Conservation (phyloP, 2,888 invertebrate species). For the Fragum sueziense region DNA sequence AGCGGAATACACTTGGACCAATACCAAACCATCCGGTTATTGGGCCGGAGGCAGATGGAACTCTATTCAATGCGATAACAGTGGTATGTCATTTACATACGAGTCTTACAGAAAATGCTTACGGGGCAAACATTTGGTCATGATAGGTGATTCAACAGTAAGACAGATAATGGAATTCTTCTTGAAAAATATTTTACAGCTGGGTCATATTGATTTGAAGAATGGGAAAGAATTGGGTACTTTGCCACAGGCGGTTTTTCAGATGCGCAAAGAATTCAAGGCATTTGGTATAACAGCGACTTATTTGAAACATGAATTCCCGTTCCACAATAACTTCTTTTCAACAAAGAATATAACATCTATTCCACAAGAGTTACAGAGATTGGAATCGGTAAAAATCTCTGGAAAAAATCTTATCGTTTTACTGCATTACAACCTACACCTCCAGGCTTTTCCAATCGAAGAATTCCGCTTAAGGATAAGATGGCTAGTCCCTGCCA, state of each 20-base stretch:
- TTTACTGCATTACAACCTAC: conserved; percentile 32
- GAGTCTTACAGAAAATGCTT: conserved; percentile 28
- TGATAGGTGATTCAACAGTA: conserved; percentile 49
- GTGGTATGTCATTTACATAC: background rate
- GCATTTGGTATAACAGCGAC: conserved; percentile 23
- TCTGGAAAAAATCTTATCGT: conserved; percentile 25
- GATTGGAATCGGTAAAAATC: background rate
- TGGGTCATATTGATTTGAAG: conserved; percentile 6
- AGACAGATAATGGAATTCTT: conserved; percentile 41
- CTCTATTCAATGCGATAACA: background rate
- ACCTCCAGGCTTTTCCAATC: conserved; percentile 40
- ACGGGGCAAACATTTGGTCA: conserved; percentile 28
- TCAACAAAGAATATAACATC: conserved; percentile 28
- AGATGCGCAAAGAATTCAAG: conserved; percentile 10
- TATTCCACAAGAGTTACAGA: conserved; percentile 6
- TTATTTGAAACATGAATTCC: conserved; percentile 45
- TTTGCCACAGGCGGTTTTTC: conserved; percentile 9
- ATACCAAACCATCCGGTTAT: conserved; percentile 27
- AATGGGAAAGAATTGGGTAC: background rate
- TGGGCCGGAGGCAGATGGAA: conserved; percentile 20
- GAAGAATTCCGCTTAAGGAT: conserved; percentile 15
- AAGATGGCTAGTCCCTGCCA: background rate
- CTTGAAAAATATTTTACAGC: conserved; percentile 12
- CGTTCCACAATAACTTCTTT: conserved; percentile 40
- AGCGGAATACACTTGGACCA: conserved; percentile 25